phyloP scores from a whole-genome alignment of 2,888 invertebrate species.

The Drosophila paramelanica region DNA sequence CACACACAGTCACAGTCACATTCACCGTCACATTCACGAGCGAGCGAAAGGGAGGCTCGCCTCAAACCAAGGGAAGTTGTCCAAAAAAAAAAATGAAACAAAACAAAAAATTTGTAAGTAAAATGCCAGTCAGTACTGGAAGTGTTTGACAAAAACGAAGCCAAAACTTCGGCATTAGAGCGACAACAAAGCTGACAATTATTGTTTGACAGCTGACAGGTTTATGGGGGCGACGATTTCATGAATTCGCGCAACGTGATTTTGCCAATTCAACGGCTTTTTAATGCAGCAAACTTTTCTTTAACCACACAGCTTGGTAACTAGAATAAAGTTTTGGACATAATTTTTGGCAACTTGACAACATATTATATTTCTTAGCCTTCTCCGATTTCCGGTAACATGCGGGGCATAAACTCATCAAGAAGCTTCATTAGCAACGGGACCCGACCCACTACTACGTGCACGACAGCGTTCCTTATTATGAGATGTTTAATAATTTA shows the following conservation, averaged over 20 bases:
- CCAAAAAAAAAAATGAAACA: conserved; percentile 48
- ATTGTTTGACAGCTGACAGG: conserved; percentile 70
- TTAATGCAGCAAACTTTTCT: neutral
- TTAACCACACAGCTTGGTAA: too few relatives aligned
- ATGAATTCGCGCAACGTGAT: conserved; percentile 38
- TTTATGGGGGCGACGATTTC: conserved; percentile 46
- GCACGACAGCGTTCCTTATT: conserved; percentile 57
- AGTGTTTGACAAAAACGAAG: conserved; percentile 35
- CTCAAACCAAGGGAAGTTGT: conserved; percentile 52
- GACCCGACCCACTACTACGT: conserved; percentile 17
- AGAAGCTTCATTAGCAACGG: conserved; percentile 43
- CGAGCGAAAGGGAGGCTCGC: conserved; percentile 4
- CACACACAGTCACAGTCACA: conserved; percentile 50
- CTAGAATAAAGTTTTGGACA: neutral
- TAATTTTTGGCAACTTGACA: neutral
- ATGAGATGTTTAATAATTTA: conserved; percentile 74
- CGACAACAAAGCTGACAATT: conserved; percentile 71
- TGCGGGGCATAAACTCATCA: conserved; percentile 29
- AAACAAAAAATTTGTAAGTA: conserved; percentile 22
- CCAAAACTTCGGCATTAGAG: conserved; percentile 59
- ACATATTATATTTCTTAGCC: conserved; percentile 6
- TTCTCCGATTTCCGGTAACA: conserved; percentile 4
- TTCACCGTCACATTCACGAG: neutral
- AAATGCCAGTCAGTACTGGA: conserved; percentile 46
- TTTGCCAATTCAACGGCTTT: conserved; percentile 9